phyloP scores from a whole-genome alignment of 2,797 vertebrate genomes.

The Anomalospiza imberbis region DNA sequence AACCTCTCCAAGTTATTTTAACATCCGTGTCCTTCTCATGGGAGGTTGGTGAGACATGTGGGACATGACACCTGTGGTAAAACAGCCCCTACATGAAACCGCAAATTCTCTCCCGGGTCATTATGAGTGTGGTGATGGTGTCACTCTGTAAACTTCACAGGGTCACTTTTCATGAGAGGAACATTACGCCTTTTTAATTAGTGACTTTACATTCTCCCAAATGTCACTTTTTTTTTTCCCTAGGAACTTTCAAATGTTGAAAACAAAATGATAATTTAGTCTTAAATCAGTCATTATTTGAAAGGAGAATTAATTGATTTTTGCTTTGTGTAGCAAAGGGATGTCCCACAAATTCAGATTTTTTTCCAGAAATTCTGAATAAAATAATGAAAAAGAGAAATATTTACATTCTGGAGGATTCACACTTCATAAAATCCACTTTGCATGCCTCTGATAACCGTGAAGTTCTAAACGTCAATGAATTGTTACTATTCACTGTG shows the following conservation, averaged over 20 bases:
- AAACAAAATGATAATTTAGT: neutral
- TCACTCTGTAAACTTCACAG: neutral
- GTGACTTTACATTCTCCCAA: neutral
- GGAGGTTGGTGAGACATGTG: neutral
- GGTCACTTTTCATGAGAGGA: neutral
- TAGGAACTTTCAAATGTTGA: neutral
- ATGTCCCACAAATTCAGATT: neutral
- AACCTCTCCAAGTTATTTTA: neutral
- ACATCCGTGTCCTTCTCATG: accelerated
- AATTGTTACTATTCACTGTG: neutral
- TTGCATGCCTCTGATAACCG: neutral
- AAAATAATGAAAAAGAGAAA: neutral
- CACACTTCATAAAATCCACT: neutral
- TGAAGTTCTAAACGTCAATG: neutral
- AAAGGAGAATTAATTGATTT: neutral
- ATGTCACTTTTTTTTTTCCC: neutral
- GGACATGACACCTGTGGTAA: neutral
- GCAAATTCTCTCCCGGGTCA: neutral
- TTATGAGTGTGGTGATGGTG: neutral
- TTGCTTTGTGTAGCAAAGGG: neutral
- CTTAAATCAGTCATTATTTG: neutral
- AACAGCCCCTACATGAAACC: neutral
- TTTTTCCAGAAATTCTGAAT: neutral
- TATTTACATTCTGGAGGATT: neutral
- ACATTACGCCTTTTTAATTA: neutral